A percentile compares a stretch with the other conserved stretches of the same genome.
phyloP scores from a whole-genome alignment of 2,113 vertebrate species.

The Catagonus wagneri region DNA sequence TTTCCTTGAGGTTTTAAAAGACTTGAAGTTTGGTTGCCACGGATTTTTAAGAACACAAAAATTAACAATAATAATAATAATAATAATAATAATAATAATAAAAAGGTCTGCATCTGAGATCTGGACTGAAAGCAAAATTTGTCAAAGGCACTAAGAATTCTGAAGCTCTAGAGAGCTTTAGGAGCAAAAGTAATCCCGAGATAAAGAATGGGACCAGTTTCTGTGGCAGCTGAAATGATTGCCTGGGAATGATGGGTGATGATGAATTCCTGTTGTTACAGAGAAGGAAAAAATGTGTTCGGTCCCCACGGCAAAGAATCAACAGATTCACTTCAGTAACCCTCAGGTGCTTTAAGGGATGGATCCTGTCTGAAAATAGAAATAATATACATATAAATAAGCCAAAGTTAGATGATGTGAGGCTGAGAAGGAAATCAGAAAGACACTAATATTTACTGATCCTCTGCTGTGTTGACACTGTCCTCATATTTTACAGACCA shows the following conservation, averaged over 20 bases:
- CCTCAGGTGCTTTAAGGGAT: background rate
- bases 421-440: background rate
- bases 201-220: conserved; percentile 64
- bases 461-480: background rate
- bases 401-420: background rate
- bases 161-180: conserved; percentile 61
- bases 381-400: background rate
- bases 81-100: background rate
- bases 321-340: background rate
- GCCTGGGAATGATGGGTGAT: background rate
- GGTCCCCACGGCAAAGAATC: background rate
- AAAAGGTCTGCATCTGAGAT: conserved; percentile 22
- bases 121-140: conserved; percentile 52
- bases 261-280: conserved; percentile 31
- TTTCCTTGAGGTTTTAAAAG: conserved; percentile 61
- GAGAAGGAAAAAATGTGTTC: background rate
- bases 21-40: conserved; percentile 37
- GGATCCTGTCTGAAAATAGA: background rate
- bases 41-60: background rate
- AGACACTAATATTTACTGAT: background rate
- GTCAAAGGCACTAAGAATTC: conserved; percentile 52
- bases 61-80: background rate
- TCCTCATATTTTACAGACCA: background rate
- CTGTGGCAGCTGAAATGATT: conserved; percentile 50
- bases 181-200: conserved; percentile 65